A percentile compares a stretch with the other conserved stretches of the same genome.
phyloP scores from a whole-genome alignment of 1,140 invertebrate species.

The Medauroidea extradentata region DNA sequence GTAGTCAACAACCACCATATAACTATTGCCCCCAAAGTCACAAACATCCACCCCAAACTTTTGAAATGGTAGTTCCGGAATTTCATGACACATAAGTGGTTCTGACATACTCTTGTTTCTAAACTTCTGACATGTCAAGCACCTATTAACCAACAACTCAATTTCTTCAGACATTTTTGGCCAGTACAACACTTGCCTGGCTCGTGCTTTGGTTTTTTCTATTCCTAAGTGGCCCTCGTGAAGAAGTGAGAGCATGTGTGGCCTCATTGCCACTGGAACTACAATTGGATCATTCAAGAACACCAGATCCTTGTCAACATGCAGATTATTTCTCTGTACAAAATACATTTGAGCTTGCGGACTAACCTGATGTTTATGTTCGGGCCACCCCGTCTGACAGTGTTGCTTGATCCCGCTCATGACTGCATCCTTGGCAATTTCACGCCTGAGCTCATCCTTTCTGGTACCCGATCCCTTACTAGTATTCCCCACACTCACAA shows the following conservation, averaged over 20 bases:
- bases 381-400: conserved; percentile 8
- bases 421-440: conserved; percentile 5
- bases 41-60: conserved; percentile 37
- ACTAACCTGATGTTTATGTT: background rate
- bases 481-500: background rate
- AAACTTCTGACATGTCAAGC: conserved; percentile 37
- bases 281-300: conserved; percentile 34
- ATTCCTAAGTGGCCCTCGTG: conserved; percentile 30
- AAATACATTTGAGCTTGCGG: conserved; percentile 12
- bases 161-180: conserved; percentile 39
- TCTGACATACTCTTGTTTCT: conserved; percentile 32
- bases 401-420: background rate
- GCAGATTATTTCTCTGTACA: conserved; percentile 7
- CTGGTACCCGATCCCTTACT: background rate
- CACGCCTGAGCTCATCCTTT: conserved; percentile 5
- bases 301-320: conserved; percentile 27
- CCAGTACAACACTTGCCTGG: conserved; percentile 24
- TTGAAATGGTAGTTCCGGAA: conserved; percentile 32
- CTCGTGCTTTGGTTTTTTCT: conserved; percentile 21
- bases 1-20: conserved; percentile 2
- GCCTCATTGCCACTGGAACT: conserved; percentile 31
- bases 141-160: conserved; percentile 38
- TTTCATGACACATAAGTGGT: conserved; percentile 31
- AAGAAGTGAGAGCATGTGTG: conserved; percentile 27
- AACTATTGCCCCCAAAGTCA: conserved; percentile 2